Percentiles rank a stretch among this genome's conserved stretches.
Conservation (phyloP, 2,113 vertebrate species). For the Hippolais icterina region DNA sequence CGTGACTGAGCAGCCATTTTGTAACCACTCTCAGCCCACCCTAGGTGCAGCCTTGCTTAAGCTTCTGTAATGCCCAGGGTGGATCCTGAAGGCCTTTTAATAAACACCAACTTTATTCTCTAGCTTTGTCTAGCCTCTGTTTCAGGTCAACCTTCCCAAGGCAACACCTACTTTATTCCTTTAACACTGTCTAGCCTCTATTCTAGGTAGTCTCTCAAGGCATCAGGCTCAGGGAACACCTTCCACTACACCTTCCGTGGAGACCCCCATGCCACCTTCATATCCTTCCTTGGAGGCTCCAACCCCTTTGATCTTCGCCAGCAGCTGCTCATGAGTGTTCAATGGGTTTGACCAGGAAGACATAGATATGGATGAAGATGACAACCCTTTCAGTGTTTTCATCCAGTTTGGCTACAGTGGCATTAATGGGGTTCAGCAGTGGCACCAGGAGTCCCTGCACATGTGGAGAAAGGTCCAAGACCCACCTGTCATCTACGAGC, state of each 20-base stretch:
- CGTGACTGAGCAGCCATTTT: no score
- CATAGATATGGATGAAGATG: conserved; percentile 83
- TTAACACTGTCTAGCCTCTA: no score
- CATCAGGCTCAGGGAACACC: conserved; percentile 80
- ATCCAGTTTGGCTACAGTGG: conserved; percentile 88
- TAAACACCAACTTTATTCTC: no score
- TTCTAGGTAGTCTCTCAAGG: no score
- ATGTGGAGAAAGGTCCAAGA: not conserved
- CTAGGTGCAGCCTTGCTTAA: no score
- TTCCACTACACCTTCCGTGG: conserved; percentile 97
- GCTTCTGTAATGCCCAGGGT: no score
- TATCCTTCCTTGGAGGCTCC: conserved; percentile 94
- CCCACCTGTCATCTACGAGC: not conserved
- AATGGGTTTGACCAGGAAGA: conserved; percentile 88
- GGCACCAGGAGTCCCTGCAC: not conserved
- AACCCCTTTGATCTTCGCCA: conserved; percentile 95
- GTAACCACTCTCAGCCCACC: no score
- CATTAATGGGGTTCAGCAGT: conserved; percentile 84
- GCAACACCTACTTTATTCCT: no score
- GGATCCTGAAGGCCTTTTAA: no score
- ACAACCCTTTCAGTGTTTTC: conserved; percentile 89
- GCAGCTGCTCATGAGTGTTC: conserved; percentile 80
- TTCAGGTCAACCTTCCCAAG: no score
- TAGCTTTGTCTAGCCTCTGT: no score
- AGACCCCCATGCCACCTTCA: conserved; percentile 94